phyloP scores from a whole-genome alignment of 2,113 vertebrate species.

The Dasyornis broadbenti region DNA sequence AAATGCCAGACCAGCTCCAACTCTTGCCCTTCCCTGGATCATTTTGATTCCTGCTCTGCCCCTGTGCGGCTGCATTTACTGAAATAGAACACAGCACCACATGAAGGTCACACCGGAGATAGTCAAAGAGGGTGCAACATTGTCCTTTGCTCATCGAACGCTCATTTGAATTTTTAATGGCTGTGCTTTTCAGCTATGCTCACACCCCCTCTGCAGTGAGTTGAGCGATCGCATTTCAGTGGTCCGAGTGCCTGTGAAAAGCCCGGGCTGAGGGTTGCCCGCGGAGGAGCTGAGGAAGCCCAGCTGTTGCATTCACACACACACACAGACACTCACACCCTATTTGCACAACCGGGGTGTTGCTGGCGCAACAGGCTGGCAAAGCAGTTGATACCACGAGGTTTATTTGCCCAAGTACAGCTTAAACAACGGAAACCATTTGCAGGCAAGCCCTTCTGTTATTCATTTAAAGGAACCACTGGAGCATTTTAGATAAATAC shows the following conservation, averaged over 20 bases:
- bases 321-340: not conserved
- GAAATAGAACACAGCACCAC: conserved; percentile 15
- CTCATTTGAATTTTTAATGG: conserved; percentile 63
- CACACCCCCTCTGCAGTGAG: not conserved
- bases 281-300: not conserved
- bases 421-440: not conserved
- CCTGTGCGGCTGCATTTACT: not conserved
- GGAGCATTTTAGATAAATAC: not conserved
- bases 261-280: not conserved
- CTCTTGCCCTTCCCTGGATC: not conserved
- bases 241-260: not conserved
- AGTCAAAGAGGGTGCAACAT: not conserved
- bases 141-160: conserved; percentile 31
- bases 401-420: conserved; percentile 6
- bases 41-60: not conserved
- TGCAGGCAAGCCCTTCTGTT: not conserved
- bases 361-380: conserved; percentile 2
- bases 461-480: not conserved
- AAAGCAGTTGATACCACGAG: not conserved
- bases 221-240: fast-evolving
- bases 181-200: not conserved
- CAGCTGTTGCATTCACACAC: not conserved
- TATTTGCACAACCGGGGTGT: not conserved
- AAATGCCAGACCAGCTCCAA: not conserved
- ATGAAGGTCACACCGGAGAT: conserved; percentile 43